A percentile compares a stretch with the other conserved stretches of the same genome.
These are phyloP conservation scores for Okamejei kenojei DNA, from an alignment of 2,797 vertebrate species.

Conservation along the genomic window DNA sequence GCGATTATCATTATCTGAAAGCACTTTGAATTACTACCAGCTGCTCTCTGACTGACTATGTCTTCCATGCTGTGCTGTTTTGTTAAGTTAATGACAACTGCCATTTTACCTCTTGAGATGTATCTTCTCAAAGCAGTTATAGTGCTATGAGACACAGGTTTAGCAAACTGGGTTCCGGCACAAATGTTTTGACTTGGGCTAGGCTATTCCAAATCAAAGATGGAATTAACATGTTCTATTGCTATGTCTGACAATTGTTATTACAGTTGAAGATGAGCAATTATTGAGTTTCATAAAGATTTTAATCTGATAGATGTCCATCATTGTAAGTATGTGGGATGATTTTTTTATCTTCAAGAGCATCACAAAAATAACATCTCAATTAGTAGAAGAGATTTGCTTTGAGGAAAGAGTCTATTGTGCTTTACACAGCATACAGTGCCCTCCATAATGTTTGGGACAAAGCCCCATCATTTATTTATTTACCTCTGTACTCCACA, in stretches of 20 bases:
- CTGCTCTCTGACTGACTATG: conserved; percentile 63
- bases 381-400: not conserved
- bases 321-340: not conserved
- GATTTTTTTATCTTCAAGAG: not conserved
- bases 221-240: conserved; percentile 16
- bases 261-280: not conserved
- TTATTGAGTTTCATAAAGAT: not conserved
- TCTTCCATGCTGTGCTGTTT: conserved; percentile 70
- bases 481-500: no score
- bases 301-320: not conserved
- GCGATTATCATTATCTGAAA: conserved; percentile 69
- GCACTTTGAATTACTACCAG: conserved; percentile 70
- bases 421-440: not conserved
- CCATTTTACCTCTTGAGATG: conserved; percentile 67
- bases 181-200: conserved; percentile 11
- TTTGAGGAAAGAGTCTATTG: not conserved
- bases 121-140: conserved; percentile 63
- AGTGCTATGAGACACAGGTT: conserved; percentile 54
- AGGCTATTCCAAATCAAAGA: not conserved
- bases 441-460: no score
- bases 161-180: conserved; percentile 27
- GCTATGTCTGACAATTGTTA: not conserved
- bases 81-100: conserved; percentile 68
- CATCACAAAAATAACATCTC: not conserved
- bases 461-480: no score